Evolutionary conservation across 2,888 invertebrate species (phyloP).

Genomic region (Ethmia dodecea): DNA sequence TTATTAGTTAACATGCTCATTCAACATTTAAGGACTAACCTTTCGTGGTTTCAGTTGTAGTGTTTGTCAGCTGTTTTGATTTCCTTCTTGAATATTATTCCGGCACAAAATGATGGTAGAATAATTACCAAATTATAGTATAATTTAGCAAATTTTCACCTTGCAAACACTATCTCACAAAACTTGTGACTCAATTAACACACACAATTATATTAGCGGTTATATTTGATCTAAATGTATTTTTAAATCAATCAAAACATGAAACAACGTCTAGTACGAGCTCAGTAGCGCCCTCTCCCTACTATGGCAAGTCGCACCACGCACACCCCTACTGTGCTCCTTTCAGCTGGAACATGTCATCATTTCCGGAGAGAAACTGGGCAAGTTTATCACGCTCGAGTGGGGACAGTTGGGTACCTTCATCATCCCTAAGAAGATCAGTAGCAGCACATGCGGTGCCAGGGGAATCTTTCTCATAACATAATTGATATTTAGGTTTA

Average conservation of each 20-base stretch:
- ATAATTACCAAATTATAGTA: not conserved
- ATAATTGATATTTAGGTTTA: not conserved
- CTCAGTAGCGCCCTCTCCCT: not conserved
- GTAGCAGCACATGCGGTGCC: not conserved
- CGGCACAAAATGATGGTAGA: not conserved
- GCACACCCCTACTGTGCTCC: too few species aligned
- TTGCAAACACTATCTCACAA: not conserved
- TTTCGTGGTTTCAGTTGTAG: not conserved
- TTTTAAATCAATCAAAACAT: not conserved
- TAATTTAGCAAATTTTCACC: not conserved
- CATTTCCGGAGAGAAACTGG: not conserved
- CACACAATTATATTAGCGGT: not conserved
- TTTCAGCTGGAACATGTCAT: not conserved
- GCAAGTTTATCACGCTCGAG: not conserved
- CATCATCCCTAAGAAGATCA: not conserved
- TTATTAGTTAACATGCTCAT: not conserved
- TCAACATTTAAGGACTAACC: not conserved
- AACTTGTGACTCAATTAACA: not conserved
- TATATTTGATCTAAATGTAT: not conserved
- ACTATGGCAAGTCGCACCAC: too few species aligned
- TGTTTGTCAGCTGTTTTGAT: not conserved
- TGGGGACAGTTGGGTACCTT: not conserved
- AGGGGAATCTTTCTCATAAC: not conserved
- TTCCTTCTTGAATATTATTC: not conserved
- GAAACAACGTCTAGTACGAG: not conserved